These are phyloP conservation scores for Ptychodera flava DNA, from an alignment of 35 echinoderm and acorn worm species.

Conservation along the genomic window DNA sequence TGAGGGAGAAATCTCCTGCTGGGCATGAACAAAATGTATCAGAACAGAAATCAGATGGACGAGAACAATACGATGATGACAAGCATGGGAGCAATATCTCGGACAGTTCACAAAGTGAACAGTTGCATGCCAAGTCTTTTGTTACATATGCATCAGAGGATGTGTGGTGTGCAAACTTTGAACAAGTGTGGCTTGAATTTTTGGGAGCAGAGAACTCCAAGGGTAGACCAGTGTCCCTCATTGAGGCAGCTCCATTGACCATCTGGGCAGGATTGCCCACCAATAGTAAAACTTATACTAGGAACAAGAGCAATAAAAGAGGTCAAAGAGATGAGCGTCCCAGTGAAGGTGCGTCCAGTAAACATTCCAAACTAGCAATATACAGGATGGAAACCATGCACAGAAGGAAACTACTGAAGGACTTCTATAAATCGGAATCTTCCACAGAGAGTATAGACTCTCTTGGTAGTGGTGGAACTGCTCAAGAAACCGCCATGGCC, in stretches of 20 bases:
- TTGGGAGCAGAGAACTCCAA: conserved; percentile 37
- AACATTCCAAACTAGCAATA: not conserved
- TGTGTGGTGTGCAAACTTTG: conserved; percentile 84
- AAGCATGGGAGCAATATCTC: not conserved
- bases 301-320: no score
- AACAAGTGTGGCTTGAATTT: conserved; percentile 94
- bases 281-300: not conserved
- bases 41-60: not conserved
- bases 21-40: not conserved
- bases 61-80: not conserved
- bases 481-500: not conserved
- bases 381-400: not conserved
- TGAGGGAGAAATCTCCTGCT: not conserved
- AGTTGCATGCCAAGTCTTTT: not conserved
- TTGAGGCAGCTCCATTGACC: conserved; percentile 65
- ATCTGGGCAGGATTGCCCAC: conserved; percentile 61
- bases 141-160: conserved; percentile 44
- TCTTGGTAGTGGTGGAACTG: not conserved
- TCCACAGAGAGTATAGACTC: not conserved
- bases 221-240: conserved; percentile 69
- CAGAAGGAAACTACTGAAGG: not conserved
- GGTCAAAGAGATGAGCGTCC: not conserved
- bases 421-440: not conserved
- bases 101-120: not conserved
- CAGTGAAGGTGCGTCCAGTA: not conserved